These are phyloP conservation scores for Hemaris fuciformis DNA, from an alignment of 2,888 invertebrate genomes.

Conservation along the genomic window DNA sequence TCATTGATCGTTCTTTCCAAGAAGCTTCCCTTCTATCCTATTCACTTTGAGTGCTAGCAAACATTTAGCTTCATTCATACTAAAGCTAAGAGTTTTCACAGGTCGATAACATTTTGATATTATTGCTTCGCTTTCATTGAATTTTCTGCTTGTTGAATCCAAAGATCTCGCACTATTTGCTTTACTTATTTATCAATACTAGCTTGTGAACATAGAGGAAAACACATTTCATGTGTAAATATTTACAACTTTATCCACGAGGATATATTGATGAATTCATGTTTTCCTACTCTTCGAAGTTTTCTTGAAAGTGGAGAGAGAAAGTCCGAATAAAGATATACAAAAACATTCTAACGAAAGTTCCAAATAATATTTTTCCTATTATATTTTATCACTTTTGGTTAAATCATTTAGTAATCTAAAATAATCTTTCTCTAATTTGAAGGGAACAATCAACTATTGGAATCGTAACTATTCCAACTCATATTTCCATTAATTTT, in stretches of 20 bases:
- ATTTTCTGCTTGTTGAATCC: conserved; percentile 4
- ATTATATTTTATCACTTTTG: no score
- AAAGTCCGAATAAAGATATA: neutral
- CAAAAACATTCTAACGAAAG: no score
- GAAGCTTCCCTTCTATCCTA: neutral
- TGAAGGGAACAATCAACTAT: no score
- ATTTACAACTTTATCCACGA: no score
- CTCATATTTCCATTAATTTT: no score
- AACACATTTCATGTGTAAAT: neutral
- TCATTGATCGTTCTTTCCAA: neutral
- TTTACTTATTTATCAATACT: neutral
- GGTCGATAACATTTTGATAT: conserved; percentile 7
- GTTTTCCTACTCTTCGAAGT: neutral
- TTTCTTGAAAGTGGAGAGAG: no score
- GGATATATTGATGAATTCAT: no score
- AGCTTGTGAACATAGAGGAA: neutral
- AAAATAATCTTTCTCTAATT: no score
- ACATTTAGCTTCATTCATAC: neutral
- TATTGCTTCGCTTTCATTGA: neutral
- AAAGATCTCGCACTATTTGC: neutral
- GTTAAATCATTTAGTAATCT: no score
- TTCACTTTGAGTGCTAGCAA: neutral
- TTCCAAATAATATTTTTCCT: no score
- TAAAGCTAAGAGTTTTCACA: neutral
- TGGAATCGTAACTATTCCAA: no score